Conservation (phyloP, 2,113 vertebrate species). For the Cyphomyrus plagiostoma region DNA sequence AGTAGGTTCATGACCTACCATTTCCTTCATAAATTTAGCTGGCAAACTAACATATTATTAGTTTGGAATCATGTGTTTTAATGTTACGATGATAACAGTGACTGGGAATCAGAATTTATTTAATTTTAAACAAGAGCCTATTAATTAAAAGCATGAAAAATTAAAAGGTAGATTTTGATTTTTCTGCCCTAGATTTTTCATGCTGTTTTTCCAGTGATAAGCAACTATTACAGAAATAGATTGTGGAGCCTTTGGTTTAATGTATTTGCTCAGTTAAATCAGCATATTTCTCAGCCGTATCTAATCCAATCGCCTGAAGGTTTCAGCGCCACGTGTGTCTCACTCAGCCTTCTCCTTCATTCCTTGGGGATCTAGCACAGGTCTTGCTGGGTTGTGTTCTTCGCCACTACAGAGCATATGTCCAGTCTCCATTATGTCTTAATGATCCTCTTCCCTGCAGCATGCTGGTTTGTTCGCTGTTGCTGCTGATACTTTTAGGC, state of each 20-base stretch:
- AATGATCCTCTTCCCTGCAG: not conserved
- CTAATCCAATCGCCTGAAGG: not conserved
- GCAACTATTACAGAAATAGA: not conserved
- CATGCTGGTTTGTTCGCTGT: not conserved
- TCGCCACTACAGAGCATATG: not conserved
- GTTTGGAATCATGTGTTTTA: not conserved
- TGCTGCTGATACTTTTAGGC: not conserved
- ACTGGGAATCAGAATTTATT: not conserved
- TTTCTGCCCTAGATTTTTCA: not conserved
- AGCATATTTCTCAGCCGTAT: not conserved
- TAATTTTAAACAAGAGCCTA: not conserved
- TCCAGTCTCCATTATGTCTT: not conserved
- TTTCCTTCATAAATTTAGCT: not conserved
- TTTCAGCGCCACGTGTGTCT: not conserved
- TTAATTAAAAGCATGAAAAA: not conserved
- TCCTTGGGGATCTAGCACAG: not conserved
- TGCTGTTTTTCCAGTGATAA: not conserved
- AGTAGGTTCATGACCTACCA: not conserved
- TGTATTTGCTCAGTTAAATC: not conserved
- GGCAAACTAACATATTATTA: not conserved
- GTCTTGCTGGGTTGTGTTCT: not conserved
- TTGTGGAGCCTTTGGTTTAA: not conserved
- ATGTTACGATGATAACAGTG: not conserved
- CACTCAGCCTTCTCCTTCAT: not conserved
- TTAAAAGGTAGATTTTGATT: not conserved